phyloP scores from a whole-genome alignment of 2,888 invertebrate genomes.

The Diplolepis rosae region DNA sequence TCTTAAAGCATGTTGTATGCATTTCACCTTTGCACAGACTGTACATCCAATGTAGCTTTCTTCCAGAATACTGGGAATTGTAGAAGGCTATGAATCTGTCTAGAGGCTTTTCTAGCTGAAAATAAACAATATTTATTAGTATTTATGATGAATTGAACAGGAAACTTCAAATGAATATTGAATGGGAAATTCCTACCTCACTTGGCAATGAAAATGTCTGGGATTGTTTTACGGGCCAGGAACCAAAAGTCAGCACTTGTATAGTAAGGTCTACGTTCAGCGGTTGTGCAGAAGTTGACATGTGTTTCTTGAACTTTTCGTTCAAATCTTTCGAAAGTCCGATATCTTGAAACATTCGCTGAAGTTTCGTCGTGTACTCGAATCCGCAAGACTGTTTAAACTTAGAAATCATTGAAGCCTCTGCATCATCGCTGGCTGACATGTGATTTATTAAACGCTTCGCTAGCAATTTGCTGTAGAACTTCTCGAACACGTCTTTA shows the following conservation, averaged over 20 bases:
- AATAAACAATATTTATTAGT: too few relatives aligned
- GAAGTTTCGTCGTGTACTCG: conserved; percentile 98
- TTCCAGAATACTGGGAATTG: conserved; percentile 95
- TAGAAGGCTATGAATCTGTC: conserved; percentile 97
- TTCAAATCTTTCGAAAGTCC: conserved; percentile 98
- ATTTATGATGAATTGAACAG: too few relatives aligned
- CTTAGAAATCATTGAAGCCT: conserved; percentile 99
- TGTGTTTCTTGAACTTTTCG: conserved; percentile 93
- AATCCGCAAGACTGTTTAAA: conserved; percentile 99
- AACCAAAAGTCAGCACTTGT: conserved; percentile 96
- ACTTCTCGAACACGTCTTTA: conserved; percentile 99
- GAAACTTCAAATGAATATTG: too few relatives aligned
- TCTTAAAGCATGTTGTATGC: conserved; percentile 96
- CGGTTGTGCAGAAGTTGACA: conserved; percentile 79
- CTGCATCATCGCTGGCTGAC: conserved; percentile 99
- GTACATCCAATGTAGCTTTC: conserved; percentile 98
- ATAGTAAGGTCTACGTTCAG: conserved; percentile 97
- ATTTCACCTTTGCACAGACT: conserved; percentile 99
- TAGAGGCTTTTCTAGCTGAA: conserved; percentile 92
- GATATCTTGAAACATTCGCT: conserved; percentile 99
- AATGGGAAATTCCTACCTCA: conserved; percentile 86
- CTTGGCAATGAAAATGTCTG: conserved; percentile 94
- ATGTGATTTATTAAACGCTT: conserved; percentile 97
- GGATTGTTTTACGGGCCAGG: conserved; percentile 99
- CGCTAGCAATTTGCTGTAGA: conserved; percentile 99